Evolutionary conservation across 2,888 invertebrate genomes (phyloP), one percentile per base, ranked within the genome.

Genomic region (Steinernema scapterisci): DNA sequence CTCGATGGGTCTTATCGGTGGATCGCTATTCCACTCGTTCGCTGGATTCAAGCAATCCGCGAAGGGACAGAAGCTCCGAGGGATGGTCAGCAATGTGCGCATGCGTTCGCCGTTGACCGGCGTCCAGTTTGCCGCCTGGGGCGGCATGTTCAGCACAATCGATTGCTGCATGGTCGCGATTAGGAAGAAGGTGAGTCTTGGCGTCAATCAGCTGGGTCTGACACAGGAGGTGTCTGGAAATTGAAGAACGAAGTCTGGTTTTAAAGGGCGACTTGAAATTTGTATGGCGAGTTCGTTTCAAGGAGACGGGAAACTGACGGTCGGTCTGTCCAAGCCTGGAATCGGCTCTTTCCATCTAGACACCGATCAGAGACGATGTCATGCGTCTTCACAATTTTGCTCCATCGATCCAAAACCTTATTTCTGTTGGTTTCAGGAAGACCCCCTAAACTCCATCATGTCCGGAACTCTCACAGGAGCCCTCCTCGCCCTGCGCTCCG

Each of bases 1-100:
- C 88, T 93, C 96, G 16, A 96, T 97, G 96, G 97, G 97, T 23
- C 92, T 94, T 63, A 94, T 97, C 78, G 97, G 97, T 16, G 97
- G 97, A 27, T 93, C 93, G 56, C 92, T 97, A 74, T 97, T 97
- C 89, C 96, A 97, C 89, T 93, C 93, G 79, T 94, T 96, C 80
- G 95, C 95, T 90, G 97, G 97, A 25, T 95, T 95, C 87, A 92
- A 95, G 86, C 95, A 97, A 44, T 43, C 72, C 21, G 72, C 71
- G 96, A 75, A 72, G 54, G 71, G 82, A 9, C 83, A 88, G 19
- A 43, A 44, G 21, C 45, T 43, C 23, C 21, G 7, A 6, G 23
- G 45, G 21, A 31, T 31, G 31, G 6, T 71, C 3, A 16, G 31
- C 6, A n/a, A 72, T 13, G 73, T 73, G 11, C 44, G 45, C 1